Evolutionary conservation across 2,113 vertebrate genomes (phyloP), one percentile per base, ranked within the genome.

Genomic region (Sisor rabdophorus): DNA sequence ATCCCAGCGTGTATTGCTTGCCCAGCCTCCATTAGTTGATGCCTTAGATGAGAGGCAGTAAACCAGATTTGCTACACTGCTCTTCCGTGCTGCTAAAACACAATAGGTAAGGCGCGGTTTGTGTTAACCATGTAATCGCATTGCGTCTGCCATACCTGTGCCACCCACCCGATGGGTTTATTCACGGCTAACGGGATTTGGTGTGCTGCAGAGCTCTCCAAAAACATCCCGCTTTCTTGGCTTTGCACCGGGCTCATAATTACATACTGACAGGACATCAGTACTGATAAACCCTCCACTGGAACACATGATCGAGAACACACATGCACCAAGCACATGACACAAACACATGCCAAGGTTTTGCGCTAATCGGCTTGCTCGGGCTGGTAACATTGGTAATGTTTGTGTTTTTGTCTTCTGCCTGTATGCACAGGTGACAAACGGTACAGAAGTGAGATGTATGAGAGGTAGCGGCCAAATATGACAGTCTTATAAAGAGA

Each of bases 161-260:
- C 83, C 59, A 76, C 79, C 75, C 75, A n/a, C 32, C 78, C 79
- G 73, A 84, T 83, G 83, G 82, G 81, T 81, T 87, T 85, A 85
- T 84, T 84, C 86, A 84, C 86, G 74, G 82, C 82, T 87, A 87
- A 87, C 83, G 77, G 84, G 86, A 87, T 87, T 87, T 87, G 79
- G 79, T 11, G 79, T 68, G 80, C 73, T 53, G 70, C 71, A 71
- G 63, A 79, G 80, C 83, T 73, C 80, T 75, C 77, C 54, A 65
- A 78, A 78, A 77, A 61, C 56, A 48, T 67, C 17, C 72, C 17
- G 20, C 77, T 64, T 36, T 80, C 71, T 55, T 72, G 75, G 82
- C 82, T 83, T 72, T 61, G 44, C 83, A 80, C 76, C 56, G 75
- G 28, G 77, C 81, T 82, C 79, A 79, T 86, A 85, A 86, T 86